Evolutionary conservation across 2,888 invertebrate genomes (phyloP), one percentile per base, ranked within the genome.

Genomic region (Drosophila kuntzei): DNA sequence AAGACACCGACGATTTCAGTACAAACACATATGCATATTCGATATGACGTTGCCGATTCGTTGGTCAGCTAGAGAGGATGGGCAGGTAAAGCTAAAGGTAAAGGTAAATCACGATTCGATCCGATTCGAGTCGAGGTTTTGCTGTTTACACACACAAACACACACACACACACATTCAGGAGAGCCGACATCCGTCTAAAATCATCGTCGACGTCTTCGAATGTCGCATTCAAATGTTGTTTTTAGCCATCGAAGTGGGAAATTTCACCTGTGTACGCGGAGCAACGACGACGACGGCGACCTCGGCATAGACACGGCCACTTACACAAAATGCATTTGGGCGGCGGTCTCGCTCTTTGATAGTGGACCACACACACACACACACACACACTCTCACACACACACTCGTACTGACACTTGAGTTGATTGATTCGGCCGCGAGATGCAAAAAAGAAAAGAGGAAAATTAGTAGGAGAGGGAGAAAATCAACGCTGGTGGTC

Each of bases 171-270:
- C 46, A 16, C 25, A 41, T 46, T 16, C 3, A 39, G 39, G 61
- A 50, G 59, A 67, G 46, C 51, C 77, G 65, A 85, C 82, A 87
- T 85, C 87, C 83, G 86, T 58, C 59, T 37, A 62, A 71, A 51
- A 54, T 49, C 55, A 59, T 53, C 43, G 54, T 76, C 73, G 73
- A 65, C 71, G 78, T 66, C 81, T 79, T 69, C 72, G 82, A 83
- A 79, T 87, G 87, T 83, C 87, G 86, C 84, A 86, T 86, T 86
- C 76, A 79, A 87, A 86, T 86, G 85, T 87, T 85, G 87, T 87
- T 88, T 86, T 87, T 87, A 88, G 71, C 79, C 79, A 65, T 71
- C 81, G 68, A 84, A 88, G 89, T 86, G 85, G 89, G 83, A 88
- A 86, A 88, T 86, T 86, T 86, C 85, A 86, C 85, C 85, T 86